Percentiles rank a stretch among this genome's conserved stretches.
These are phyloP conservation scores for Echiichthys vipera DNA, from an alignment of 2,797 vertebrate species.

Conservation along the genomic window DNA sequence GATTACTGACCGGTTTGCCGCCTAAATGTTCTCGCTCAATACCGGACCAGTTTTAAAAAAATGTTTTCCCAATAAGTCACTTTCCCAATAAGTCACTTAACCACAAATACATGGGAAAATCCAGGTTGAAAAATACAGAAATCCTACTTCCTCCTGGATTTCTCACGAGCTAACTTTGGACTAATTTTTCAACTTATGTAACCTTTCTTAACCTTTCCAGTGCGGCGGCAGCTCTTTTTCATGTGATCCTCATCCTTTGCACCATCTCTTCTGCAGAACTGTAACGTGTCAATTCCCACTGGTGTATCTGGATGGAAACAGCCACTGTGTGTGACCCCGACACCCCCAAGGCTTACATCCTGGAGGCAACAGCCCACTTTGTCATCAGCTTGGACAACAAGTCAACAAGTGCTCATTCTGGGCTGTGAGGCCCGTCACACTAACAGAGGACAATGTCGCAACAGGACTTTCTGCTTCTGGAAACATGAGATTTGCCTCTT, in stretches of 20 bases:
- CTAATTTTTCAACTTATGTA: neutral
- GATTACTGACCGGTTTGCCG: too few relatives aligned
- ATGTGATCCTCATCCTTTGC: slow-evolving; percentile 5
- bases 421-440: slow-evolving; percentile 77
- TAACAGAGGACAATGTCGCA: slow-evolving; percentile 90
- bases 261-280: slow-evolving; percentile 43
- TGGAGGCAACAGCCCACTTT: slow-evolving; percentile 83
- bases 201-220: too few relatives aligned
- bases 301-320: slow-evolving; percentile 72
- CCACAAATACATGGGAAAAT: too few relatives aligned
- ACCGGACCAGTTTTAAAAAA: too few relatives aligned
- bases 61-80: too few relatives aligned
- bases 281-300: slow-evolving; percentile 59
- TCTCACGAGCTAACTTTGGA: neutral
- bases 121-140: too few relatives aligned
- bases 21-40: too few relatives aligned
- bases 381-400: slow-evolving; percentile 86
- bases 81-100: too few relatives aligned
- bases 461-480: slow-evolving; percentile 90
- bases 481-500: slow-evolving; percentile 90
- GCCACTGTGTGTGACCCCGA: slow-evolving; percentile 72
- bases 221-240: neutral
- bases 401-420: slow-evolving; percentile 76
- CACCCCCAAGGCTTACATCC: slow-evolving; percentile 75
- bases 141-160: too few relatives aligned